Evolutionary conservation across 2,888 invertebrate genomes (phyloP), one percentile per base, ranked within the genome.

Genomic region (Lucinisca nassula): DNA sequence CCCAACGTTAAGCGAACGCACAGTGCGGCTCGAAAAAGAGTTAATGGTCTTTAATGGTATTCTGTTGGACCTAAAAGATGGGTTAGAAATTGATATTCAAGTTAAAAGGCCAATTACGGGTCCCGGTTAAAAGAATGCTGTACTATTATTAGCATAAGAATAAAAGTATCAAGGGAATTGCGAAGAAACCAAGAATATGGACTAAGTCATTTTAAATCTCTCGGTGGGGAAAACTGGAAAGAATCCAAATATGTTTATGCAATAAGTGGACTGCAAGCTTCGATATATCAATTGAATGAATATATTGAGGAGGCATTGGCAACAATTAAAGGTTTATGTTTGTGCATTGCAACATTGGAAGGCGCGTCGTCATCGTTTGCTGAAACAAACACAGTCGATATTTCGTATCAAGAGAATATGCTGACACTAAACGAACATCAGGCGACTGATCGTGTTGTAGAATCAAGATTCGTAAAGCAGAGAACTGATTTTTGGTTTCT

Each of bases 241-340:
- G 61, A 75, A 0, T 84, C 84, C 2, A 84, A 80, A 67, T 84
- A 84, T 75, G 37, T 55, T 4, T 79, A 79, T 51, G 84, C 79
- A 0, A 84, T 84, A 2, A 84, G 84, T 37, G 74, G 45, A 32
- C 55, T 84, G 3, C 79, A 80, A n/a, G 67, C 79, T 0, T 79
- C 84, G 0, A 37, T 84, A 4, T 79, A 67, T 74, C 84, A 84
- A 49, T 14, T 84, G n/a, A 79, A 58, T 6, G 51, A 84, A 24
- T 40, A 35, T 14, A 75, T 76, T 21, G 30, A 35, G 24, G 24
- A 55, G 10, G 37, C 74, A 10, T 45, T 58, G 3, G 14, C 27
- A 37, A 2, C 10, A 27, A 38, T 70, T 17, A 51, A 3, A 21
- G 49, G 49, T 49, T 8, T 81, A 21, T 61, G 55, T n/a, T n/a